These are phyloP conservation scores for Pterois miles DNA, from an alignment of 2,797 vertebrate species.

Conservation along the genomic window DNA sequence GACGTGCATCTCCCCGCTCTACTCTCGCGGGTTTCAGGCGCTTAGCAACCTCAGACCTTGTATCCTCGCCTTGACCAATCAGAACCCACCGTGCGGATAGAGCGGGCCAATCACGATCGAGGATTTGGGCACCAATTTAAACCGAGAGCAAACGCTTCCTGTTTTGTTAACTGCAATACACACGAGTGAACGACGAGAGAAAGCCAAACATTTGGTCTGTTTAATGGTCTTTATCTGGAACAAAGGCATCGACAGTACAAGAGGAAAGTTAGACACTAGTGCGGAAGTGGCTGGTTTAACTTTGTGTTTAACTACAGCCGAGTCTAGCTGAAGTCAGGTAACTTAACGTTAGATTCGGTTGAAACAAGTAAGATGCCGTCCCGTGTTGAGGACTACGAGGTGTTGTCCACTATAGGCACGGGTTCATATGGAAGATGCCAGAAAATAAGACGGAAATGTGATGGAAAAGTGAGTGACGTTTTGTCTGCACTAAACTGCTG, in stretches of 20 bases:
- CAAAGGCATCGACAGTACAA: fast-evolving
- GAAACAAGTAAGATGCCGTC: conserved; percentile 85
- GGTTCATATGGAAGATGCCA: conserved; percentile 95
- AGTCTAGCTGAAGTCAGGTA: background rate
- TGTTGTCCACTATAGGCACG: conserved; percentile 90
- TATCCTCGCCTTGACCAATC: conserved; percentile 69
- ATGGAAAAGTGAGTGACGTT: conserved; percentile 87
- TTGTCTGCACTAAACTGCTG: background rate
- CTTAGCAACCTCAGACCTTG: conserved; percentile 70
- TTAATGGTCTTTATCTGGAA: background rate
- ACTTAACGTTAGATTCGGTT: background rate
- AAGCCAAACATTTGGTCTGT: background rate
- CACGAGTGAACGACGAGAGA: background rate
- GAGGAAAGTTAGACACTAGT: fast-evolving
- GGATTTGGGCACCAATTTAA: conserved; percentile 78
- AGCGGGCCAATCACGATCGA: conserved; percentile 69
- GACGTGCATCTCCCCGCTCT: conserved; percentile 35
- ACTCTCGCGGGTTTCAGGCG: conserved; percentile 67
- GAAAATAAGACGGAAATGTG: conserved; percentile 90
- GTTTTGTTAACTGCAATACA: conserved; percentile 26
- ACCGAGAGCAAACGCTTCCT: conserved; percentile 47
- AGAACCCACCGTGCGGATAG: background rate
- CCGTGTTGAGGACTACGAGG: conserved; percentile 91
- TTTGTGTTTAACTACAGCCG: background rate
- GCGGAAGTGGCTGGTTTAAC: background rate